Evolutionary conservation across 2,888 invertebrate species (phyloP), one percentile per base, ranked within the genome.

Genomic region (Platycheirus albimanus): DNA sequence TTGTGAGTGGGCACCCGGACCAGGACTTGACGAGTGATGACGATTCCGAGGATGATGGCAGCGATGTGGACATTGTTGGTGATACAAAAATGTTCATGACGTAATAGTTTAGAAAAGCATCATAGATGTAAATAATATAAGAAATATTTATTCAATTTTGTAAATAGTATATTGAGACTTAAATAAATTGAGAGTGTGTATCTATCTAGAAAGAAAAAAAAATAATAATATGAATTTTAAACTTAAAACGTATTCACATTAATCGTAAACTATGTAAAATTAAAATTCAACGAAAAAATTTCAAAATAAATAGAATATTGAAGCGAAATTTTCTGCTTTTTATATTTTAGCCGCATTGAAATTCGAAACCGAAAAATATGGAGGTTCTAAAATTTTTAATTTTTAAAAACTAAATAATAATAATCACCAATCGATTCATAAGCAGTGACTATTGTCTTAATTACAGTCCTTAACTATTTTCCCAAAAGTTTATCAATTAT

Each of bases 51-150:
- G 90, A 89, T 10, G 90, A 91, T 51, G 89, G 89, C 66, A 91
- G 90, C 66, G 91, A 91, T 85, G 91, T 91, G 54, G 91, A 91
- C 81, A 91, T 91, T 83, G 87, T 91, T 19, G 91, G 91, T 19
- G 91, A 91, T 76, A 76, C 88, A 3, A 91, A 90, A 78, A 85
- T 89, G 36, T 90, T 88, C 81, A 88, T 90, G 70, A 90, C 90
- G 86, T 90, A 90, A 87, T 85, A 49, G 33, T 43, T 64, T 19
- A 17, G 3, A 41, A 19, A 10, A 15, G 17, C 7, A n/a, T 52
- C 38, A 45, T 10, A 30, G 45, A 61, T 45, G 30, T 45, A 61
- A 13, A 61, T 30, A 43, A 30, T 24, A 30, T 30, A 19, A n/a
- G 30, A 19, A 58, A n/a, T 58, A 51, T 63, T 38, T 66, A 56